phyloP scores from a whole-genome alignment of 2,797 vertebrate species.

The Pipistrellus pipistrellus region DNA sequence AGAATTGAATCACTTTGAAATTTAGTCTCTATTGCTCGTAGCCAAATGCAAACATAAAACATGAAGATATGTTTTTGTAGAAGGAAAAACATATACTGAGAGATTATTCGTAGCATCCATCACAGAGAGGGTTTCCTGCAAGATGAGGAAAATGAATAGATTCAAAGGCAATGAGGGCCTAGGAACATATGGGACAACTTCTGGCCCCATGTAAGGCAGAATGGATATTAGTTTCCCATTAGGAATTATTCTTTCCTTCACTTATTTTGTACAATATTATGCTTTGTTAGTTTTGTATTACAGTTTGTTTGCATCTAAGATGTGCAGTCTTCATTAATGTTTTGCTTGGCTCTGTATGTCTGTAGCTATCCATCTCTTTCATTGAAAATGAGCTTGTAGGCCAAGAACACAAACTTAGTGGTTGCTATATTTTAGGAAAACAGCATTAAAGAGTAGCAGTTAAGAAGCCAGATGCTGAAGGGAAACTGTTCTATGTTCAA shows the following conservation, averaged over 20 bases:
- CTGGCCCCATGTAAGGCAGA: neutral
- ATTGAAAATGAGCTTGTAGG: neutral
- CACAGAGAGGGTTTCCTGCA: neutral
- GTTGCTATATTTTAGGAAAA: neutral
- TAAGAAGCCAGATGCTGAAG: conserved; percentile 7
- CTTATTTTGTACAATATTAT: conserved; percentile 17
- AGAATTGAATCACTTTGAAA: conserved; percentile 11
- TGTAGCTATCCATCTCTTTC: neutral
- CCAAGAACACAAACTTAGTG: neutral
- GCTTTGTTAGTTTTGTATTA: conserved; percentile 44
- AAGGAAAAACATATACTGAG: neutral
- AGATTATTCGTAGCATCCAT: neutral
- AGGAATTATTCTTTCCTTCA: neutral
- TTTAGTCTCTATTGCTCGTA: neutral
- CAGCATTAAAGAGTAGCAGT: neutral
- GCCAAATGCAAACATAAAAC: neutral
- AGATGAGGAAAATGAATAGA: neutral
- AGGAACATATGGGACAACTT: neutral
- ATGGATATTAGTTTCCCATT: neutral
- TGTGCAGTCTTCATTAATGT: neutral
- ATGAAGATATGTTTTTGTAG: neutral
- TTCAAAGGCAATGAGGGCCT: neutral
- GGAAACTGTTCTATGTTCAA: conserved; percentile 18
- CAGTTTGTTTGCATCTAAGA: neutral
- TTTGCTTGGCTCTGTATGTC: conserved; percentile 12